Base-by-base conservation (phyloP, 2,797 vertebrate genomes). In the Parotocinclus haroldoi region DNA sequence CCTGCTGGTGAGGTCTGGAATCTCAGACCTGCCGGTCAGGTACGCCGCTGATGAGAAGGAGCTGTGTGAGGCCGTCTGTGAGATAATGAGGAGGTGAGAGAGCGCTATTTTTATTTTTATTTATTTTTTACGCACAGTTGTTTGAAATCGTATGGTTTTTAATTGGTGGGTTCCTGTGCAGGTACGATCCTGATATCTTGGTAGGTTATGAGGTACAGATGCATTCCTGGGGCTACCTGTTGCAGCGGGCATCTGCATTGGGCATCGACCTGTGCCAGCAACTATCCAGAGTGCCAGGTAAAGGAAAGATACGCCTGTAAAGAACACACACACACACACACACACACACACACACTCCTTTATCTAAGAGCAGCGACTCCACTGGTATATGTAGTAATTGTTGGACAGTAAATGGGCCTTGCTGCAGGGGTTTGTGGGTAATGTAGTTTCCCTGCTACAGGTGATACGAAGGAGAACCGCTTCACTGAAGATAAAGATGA, bases 141-240 rank as follows among this genome's bases (percentile, higher is more conserved):
- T 48, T 48, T 48, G 40, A 11, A 11, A 42, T 42, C 40, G 40
- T 9, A 9, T 42, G 3, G 16, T 14, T 7, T 50, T 14, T 50
- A n/a, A 48, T 1, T 1, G 1, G 1, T 48, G 11, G 9, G 40
- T 5, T 46, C n/a, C 16, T 50, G 8, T 74, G 72, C 82, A 99
- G 97, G 84, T 98, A 92, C 76, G 96, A 99, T 78, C 97, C 97
- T 53, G 97, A 99, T 85, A 96, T 99, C 83, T 84, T 99, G 67
- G 72, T 99, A 72, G 97, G 96, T 19, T 99, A 99, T 74, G 97
- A 99, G 88, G 92, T 98, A 75, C 97, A 99, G 89, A 96, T 97
- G 95, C 92, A 80, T 73, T 99, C 97, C 49, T 99, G 97, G 97
- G 95, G 96, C 50, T 99, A 96, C 88, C 92, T 99, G 63, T 89